Evolutionary conservation across 2,797 vertebrate species (phyloP), one percentile per base, ranked within the genome.

Genomic region (Simalia tracyae): DNA sequence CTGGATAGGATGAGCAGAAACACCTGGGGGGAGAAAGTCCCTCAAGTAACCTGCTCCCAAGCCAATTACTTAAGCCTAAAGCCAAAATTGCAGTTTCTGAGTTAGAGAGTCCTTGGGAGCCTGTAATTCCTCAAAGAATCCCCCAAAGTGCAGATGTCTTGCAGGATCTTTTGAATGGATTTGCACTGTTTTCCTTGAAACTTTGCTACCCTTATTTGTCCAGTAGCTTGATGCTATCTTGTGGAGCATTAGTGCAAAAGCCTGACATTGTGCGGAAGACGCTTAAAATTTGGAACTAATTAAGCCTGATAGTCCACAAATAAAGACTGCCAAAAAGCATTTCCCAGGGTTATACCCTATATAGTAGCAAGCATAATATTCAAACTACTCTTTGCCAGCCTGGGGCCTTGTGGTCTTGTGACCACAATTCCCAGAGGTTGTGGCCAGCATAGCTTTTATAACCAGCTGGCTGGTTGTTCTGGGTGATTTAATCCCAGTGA

Each of bases 51-150:
- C 8, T 8, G 7, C 6, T 54, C 50, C 50, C 50, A 7, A 54
- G 50, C 50, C 50, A 54, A 54, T 54, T 54, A 54, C 7, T 54
- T 54, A 54, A 7, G 7, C 7, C 50, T 54, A 54, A 54, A 8
- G 50, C 46, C 59, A 60, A 63, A 68, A 60, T 88, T 66, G 2
- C 68, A 84, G 14, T 57, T 57, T 92, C 72, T 63, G n/a, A 17
- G 59, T 17, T 59, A 28, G 31, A 42, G 10, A 92, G 28, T 31
- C n/a, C 31, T 28, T 54, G n/a, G 31, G 60, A 66, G 42, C 22
- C 60, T n/a, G 1, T 42, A 31, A 12, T 81, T 84, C 86, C 88
- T 90, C 61, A 88, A n/a, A 93, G 90, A n/a, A 61, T n/a, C 42
- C 57, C 22, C 22, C 14, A 5, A 22, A 28, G 64, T 36, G 57